Base-by-base conservation (phyloP, 2,888 invertebrate species). In the Toxonevra muliebris region DNA sequence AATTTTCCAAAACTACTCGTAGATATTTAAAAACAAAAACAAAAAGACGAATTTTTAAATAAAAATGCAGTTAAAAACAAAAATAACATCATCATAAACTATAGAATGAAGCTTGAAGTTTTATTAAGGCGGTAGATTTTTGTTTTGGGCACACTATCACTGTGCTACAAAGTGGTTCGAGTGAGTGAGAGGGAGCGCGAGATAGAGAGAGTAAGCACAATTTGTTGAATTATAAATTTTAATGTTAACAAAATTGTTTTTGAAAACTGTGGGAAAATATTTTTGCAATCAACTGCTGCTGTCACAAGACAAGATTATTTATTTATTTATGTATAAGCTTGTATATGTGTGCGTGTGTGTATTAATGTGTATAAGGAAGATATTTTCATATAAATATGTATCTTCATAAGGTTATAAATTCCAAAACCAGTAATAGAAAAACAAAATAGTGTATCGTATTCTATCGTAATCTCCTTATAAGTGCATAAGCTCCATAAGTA, bases 191-290 rank as follows among this genome's bases (percentile, higher is more conserved):
- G n/a, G 52, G 59, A 12, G n/a, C 5, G 19, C n/a, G 12, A 30
- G 0, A 12, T 5, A 10, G 12, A 48, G n/a, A 48, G 19, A 12
- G 45, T 53, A 72, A 71, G 75, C 77, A 61, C 79, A 79, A 79
- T 80, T 78, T 78, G 78, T 77, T 77, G 78, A 77, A 80, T 79
- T 79, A 80, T 78, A 75, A 71, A 79, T 77, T 78, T 71, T 77
- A 65, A 76, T 79, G 80, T 80, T 77, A 79, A 80, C 78, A 79
- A 77, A 78, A 78, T 79, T 67, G 78, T 77, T 74, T 68, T 64
- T 48, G 66, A 65, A 69, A 68, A 77, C 74, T 76, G 79, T 79
- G 79, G 79, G 79, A 79, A 78, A 77, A 79, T 76, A 70, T 75
- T 76, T 74, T 74, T 52, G 65, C 65, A 65, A 59, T 58, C 42